phyloP scores from a whole-genome alignment of 1,140 invertebrate species.

The Dreissena polymorpha region DNA sequence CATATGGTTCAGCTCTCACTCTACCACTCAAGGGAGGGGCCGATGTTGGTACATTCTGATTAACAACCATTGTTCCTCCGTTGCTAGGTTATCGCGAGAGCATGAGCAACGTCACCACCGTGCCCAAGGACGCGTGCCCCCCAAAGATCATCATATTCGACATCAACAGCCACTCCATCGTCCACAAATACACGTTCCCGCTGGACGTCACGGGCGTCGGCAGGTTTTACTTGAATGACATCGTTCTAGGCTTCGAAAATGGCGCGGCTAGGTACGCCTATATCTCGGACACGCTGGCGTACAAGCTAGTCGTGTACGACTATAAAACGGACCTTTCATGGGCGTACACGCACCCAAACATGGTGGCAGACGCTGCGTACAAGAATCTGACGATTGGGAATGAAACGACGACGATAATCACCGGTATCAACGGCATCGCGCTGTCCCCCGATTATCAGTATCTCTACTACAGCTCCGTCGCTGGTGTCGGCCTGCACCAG shows the following conservation, averaged over 20 bases:
- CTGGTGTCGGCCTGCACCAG: slow-evolving; percentile 52
- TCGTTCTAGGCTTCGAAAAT: slow-evolving; percentile 63
- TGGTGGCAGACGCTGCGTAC: slow-evolving; percentile 51
- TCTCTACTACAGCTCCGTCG: slow-evolving; percentile 57
- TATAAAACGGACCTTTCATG: slow-evolving; percentile 51
- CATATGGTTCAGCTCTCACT: too few species aligned
- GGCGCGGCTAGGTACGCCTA: slow-evolving; percentile 61
- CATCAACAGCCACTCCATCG: slow-evolving; percentile 49
- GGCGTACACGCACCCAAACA: slow-evolving; percentile 56
- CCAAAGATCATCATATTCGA: slow-evolving; percentile 69
- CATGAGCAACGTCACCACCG: not conserved
- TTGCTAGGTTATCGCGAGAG: slow-evolving; percentile 22
- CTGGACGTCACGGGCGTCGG: slow-evolving; percentile 37
- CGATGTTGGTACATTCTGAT: too few species aligned
- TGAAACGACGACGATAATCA: not conserved
- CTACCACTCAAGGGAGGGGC: not conserved
- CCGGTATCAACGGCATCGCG: slow-evolving; percentile 59
- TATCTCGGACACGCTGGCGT: slow-evolving; percentile 63
- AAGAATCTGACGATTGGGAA: slow-evolving; percentile 45
- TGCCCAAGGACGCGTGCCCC: slow-evolving; percentile 57
- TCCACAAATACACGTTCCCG: slow-evolving; percentile 60
- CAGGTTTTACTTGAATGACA: slow-evolving; percentile 64
- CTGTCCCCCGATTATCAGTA: slow-evolving; percentile 57
- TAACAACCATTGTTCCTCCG: not conserved
- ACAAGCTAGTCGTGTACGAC: slow-evolving; percentile 63